Evolutionary conservation across 2,888 invertebrate species (phyloP), one percentile per base, ranked within the genome.

Genomic region (Drosophila picticornis): DNA sequence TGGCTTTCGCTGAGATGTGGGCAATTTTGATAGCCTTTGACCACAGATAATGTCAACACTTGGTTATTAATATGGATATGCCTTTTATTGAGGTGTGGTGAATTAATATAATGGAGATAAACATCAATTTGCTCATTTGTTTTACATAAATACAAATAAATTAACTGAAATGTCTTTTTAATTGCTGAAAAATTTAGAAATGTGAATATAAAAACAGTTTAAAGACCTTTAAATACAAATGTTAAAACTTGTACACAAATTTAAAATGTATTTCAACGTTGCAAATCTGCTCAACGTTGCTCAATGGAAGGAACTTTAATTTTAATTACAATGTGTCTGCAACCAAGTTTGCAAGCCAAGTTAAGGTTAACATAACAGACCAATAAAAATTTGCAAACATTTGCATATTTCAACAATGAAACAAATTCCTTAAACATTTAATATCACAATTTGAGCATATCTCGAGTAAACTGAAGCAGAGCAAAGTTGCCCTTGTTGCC

Each of bases 11-110:
- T 40, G 38, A 64, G 40, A 11, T 71, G 19, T 46, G 58, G 55
- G 13, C 34, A 64, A 72, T 63, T 55, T 62, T 32, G 36, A 64
- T 58, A 13, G 71, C 48, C 32, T 32, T 10, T n/a, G 38, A 5
- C 27, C 22, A 70, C 16, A 68, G 68, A 60, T 34, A 70, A 55
- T 19, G 34, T 60, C 55, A 70, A 68, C 68, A 70, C 70, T 60
- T 55, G 40, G 19, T 36, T 59, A 57, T 69, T 65, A 52, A 38
- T 48, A 38, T 36, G 40, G n/a, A 25, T 27, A 10, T 11, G 36
- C 46, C 2, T 19, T 48, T 13, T 48, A 7, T 16, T 48, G 40
- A 5, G 10, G 25, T 1, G 25, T 46, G 7, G 46, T 13, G 9
- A 16, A 46, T 46, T 22, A 46, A 25, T 4, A 46, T 46, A 46